Evolutionary conservation across 2,888 invertebrate species (phyloP), one percentile per base, ranked within the genome.

Genomic region (Polymixis lichenea): DNA sequence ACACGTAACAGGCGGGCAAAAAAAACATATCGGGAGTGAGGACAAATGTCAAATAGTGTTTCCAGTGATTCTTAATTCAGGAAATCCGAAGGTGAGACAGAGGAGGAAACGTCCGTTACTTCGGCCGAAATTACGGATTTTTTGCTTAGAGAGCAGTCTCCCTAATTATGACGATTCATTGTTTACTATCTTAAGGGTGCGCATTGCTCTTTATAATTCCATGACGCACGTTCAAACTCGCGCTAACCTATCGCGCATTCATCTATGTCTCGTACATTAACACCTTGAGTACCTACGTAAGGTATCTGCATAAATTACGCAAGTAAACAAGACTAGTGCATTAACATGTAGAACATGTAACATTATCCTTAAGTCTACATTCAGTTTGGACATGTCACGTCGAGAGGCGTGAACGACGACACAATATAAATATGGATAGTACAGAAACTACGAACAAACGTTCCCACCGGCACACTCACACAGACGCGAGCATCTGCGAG

Each of bases 241-340:
- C 60, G 64, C 38, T 13, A 72, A 38, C 13, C 38, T 19, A 58
- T 58, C 62, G 46, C 60, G 46, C 51, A 66, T 67, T 67, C 53
- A 67, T 83, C 78, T 56, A 28, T 67, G 67, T 22, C 43, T 55
- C 49, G 17, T 71, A 56, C 51, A 66, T 77, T 77, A 46, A 25
- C 56, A 78, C 78, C 77, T 78, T 71, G 71, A 38, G 19, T 58
- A 67, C 43, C 46, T 53, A 80, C 22, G 38, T 49, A 60, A 46
- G 83, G 28, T 66, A 65, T 69, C 58, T 49, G 49, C 22, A 77
- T 69, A 64, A 55, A 66, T 69, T 65, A 65, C 51, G 67, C 62
- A 68, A 80, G 78, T 83, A 80, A 80, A 80, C 83, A 80, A 83
- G 56, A 62, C 80, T 66, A 83, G 61, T 67, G 64, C 84, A 73